Base-by-base conservation (phyloP, 1,140 invertebrate species). In the Colletes gigas region DNA sequence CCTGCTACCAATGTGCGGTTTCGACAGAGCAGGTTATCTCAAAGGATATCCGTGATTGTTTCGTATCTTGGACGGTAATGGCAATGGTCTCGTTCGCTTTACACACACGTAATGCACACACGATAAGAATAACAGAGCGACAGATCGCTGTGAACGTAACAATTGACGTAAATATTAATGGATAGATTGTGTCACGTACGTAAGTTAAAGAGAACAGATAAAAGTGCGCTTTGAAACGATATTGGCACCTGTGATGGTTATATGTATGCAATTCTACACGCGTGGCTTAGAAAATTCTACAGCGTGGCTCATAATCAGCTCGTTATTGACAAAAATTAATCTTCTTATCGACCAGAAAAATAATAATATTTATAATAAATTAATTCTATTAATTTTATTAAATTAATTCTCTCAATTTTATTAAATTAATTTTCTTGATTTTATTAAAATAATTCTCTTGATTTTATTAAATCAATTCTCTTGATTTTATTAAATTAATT, bases 1-100 rank as follows among this genome's bases (percentile, higher is more conserved):
- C 9, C 1, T 21, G 12, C 1, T 41, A 50, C 59, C 10, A 44
- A 14, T 19, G 39, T 14, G 59, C 12, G 59, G 41, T 71, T 78
- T 62, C 10, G 8, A 41, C 47, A 57, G 19, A 52, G 19, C 41
- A 50, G n/a, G 3, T 1, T 59, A 30, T 47, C 44, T 9, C 7
- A 71, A 21, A 85, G 77, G 77, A 81, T 66, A 72, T 85, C 78
- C 78, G 82, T 17, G 39, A 55, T 41, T 69, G 21, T 68, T 70
- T 63, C 54, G 12, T 84, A 84, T 81, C 67, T 30, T 4, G 8
- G 54, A 41, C 44, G 71, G 67, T 63, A 52, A 75, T 6, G 21
- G 44, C 30, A 19, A 65, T 39, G 5, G 1, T 63, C 60, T 78
- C 50, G 7, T 65, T 65, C 21, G n/a, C 8, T 44, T 5, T 2